Base-by-base conservation (phyloP, 92 coral and sea anemone species). In the Zoanthus sociatus region DNA sequence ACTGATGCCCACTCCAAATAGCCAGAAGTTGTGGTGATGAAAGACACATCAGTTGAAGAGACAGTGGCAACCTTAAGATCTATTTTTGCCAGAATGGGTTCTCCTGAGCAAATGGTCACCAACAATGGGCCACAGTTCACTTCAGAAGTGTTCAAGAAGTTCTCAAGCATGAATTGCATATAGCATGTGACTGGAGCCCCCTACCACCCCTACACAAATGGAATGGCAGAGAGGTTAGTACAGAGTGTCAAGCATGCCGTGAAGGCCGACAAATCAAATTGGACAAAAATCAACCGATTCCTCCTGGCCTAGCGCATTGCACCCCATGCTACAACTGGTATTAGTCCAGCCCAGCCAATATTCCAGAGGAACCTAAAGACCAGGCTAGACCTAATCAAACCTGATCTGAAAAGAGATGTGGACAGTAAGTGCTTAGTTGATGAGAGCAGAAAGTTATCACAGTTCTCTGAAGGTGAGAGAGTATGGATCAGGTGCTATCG, bases 151-250 rank as follows among this genome's bases (percentile, higher is more conserved):
- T 88, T 88, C 60, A 89, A 83, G 83, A 63, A 64, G 58, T 89
- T 89, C 63, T 63, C 67, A 16, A 48, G 61, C 30, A 63, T 58
- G 21, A 84, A 77, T 71, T 86, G 89, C 17, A 84, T 89, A 13
- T 64, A 87, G 17, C 92, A 89, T 68, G 85, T 89, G 47, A 89
- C 79, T 15, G 92, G 89, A 10, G 92, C 89, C 68, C 91, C 91
- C 7, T 83, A 83, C 76, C 88, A 89, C 48, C 92, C 88, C 30
- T 26, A 89, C 32, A 89, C 92, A 5, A 89, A 84, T 69, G 91
- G 91, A 33, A 60, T 88, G 64, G 88, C 84, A 20, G 88, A 88
- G 76, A 58, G 91, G 33, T 46, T 84, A 13, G 92, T 89, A 51
- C 92, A 89, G 76, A 90, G 92, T 63, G 86, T 90, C 87, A 90